Evolutionary conservation across 2,113 vertebrate genomes (phyloP), one percentile per base, ranked within the genome.

Genomic region (Rousettus leschenaultii): DNA sequence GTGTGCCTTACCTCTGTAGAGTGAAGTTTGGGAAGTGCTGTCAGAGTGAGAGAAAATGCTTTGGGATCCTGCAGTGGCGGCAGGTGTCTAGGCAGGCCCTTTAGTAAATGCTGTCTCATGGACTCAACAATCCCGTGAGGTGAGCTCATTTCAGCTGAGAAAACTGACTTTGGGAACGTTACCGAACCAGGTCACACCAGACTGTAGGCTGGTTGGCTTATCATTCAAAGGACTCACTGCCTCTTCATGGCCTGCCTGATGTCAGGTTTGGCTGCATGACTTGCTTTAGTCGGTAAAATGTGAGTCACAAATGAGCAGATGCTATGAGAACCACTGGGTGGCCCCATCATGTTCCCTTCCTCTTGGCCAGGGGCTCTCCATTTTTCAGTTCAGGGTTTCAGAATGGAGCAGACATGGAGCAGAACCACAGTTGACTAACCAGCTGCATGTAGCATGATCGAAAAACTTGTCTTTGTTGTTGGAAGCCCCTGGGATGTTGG

Each of bases 241-340:
- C 12, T 63, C 28, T 55, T 43, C 63, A 5, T 4, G 12, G n/a
- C 33, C 19, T n/a, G 38, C 4, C 28, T 24, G 38, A 55, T 15
- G 73, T 38, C 24, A 43, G 51, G 38, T 70, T 38, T 57, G 61
- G 40, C 30, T 24, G 24, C 61, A 38, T 14, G 51, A 28, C 30
- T n/a, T 26, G 45, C 8, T 87, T 33, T 26, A 26, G 12, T 22
- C 30, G 35, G 3, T 7, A 63, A 70, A 80, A 35, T 45, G 35
- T n/a, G 35, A 45, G 61, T 12, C 53, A 14, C 26, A 4, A 40
- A 48, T 5, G 38, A 68, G 82, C 48, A 68, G 59, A 55, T 35
- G 48, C 30, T 65, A 40, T 33, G 75, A 0, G 33, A 4, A 15
- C 6, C 13, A 10, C 30, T n/a, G 1, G 1, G 1, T 19, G 40